These are phyloP conservation scores for Drosophila mojavensis DNA, from an alignment of 1,140 invertebrate species.

Conservation along the genomic window DNA sequence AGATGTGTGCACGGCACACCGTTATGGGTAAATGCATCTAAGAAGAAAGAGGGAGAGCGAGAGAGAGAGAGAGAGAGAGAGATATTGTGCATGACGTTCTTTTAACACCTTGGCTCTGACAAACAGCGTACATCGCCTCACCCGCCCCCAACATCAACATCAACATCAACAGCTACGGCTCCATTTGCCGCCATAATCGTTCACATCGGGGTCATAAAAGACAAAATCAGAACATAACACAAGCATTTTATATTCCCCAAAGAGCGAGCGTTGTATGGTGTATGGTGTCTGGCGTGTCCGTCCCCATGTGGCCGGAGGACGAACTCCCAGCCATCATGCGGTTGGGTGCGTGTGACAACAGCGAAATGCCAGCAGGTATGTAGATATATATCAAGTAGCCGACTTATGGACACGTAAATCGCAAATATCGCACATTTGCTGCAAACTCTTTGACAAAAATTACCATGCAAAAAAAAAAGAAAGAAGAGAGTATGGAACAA, in stretches of 20 bases:
- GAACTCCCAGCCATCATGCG: too few relatives aligned
- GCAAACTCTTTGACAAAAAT: neutral
- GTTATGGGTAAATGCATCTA: constrained; percentile 31
- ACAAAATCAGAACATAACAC: constrained; percentile 59
- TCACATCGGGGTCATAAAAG: constrained; percentile 61
- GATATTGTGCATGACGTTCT: constrained; percentile 18
- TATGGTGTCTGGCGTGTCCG: constrained; percentile 3
- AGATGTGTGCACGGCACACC: constrained; percentile 25
- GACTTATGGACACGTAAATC: constrained; percentile 6
- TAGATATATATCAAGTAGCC: constrained; percentile 7
- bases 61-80: too few relatives aligned
- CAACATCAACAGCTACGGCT: neutral
- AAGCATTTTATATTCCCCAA: constrained; percentile 49
- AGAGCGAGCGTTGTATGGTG: constrained; percentile 9
- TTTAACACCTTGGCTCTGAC: constrained; percentile 24
- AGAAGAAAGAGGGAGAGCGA: neutral
- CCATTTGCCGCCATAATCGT: constrained; percentile 61
- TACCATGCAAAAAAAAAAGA: neutral
- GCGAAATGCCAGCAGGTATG: constrained; percentile 13
- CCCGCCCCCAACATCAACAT: too few relatives aligned
- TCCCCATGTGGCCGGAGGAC: constrained; percentile 1
- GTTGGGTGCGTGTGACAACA: neutral
- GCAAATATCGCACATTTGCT: neutral
- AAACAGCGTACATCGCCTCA: too few relatives aligned
- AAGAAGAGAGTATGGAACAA: too few relatives aligned